Evolutionary conservation across 2,888 invertebrate genomes (phyloP), one percentile per base, ranked within the genome.

Genomic region (Eugnorisma glareosa): DNA sequence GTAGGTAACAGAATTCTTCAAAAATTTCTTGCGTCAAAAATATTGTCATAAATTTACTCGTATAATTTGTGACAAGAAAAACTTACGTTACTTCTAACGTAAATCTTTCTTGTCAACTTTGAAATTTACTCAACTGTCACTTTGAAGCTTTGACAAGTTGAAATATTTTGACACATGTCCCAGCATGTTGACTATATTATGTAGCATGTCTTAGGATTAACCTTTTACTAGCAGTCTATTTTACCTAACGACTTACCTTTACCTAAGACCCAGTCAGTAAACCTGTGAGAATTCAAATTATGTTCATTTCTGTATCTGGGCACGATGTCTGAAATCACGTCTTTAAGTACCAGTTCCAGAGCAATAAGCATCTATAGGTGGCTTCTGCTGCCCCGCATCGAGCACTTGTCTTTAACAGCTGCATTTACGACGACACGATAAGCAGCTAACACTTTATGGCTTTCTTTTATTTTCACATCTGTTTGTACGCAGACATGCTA

Each of bases 351-450:
- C 73, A 73, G 67, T 51, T 37, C 31, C 35, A 64, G 48, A 21
- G 66, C 45, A 48, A 67, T 57, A 37, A 72, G 21, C 51, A 64
- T 40, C 28, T 48, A 37, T 63, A 45, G 78, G 61, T 37, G 59
- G 43, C 63, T 51, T 21, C 31, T 79, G 75, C 66, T 61, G 43
- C 57, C 66, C 59, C 69, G 69, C 74, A 61, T 24, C 59, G 40
- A 67, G 67, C 68, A 78, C 77, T 86, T 78, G 73, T 64, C 70
- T 86, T 75, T 79, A 54, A 75, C 77, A 75, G 72, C 73, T 66
- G 59, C 59, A 43, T 75, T 82, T 76, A 79, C 73, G 71, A 77
- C 75, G 69, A 13, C 54, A 64, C 61, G 73, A 83, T 75, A 69
- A 76, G 35, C 80, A 75, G 73, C 73, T 72, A 76, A 48, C 64